Percentiles rank a stretch among this genome's conserved stretches.
Conservation (phyloP, 2,113 vertebrate genomes). For the Herpetotheres cachinnans region DNA sequence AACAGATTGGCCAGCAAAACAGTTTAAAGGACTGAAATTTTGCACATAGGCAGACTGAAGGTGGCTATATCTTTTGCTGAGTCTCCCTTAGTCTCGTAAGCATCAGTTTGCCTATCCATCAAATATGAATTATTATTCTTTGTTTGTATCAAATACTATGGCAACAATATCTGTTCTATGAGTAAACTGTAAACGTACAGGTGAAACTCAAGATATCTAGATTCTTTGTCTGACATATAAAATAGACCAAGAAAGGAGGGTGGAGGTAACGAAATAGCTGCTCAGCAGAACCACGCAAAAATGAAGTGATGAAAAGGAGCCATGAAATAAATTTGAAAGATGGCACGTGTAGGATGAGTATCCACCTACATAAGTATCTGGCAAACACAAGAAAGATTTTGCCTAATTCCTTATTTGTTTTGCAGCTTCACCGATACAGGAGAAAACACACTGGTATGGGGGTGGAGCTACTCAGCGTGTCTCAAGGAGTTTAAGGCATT, state of each 20-base stretch:
- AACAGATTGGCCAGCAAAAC: not conserved
- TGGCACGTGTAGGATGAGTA: fast-evolving
- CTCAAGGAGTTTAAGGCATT: fast-evolving
- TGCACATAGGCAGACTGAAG: not conserved
- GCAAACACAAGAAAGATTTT: not conserved
- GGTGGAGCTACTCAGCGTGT: fast-evolving
- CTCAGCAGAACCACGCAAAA: not conserved
- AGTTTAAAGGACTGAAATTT: not conserved
- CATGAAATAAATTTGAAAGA: not conserved
- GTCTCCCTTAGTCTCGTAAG: not conserved
- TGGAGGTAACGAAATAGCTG: not conserved
- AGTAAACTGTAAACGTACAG: not conserved
- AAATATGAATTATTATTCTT: not conserved
- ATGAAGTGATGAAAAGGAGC: not conserved
- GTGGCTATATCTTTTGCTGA: not conserved
- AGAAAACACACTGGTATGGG: fast-evolving
- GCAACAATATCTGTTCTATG: not conserved
- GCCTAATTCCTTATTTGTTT: not conserved
- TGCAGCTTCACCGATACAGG: not conserved
- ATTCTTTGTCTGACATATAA: not conserved
- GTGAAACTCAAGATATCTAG: not conserved
- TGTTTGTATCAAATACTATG: not conserved
- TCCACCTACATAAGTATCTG: not conserved
- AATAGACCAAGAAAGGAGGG: not conserved
- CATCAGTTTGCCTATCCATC: not conserved